phyloP scores from a whole-genome alignment of 2,113 vertebrate species.

The Cebus imitator region DNA sequence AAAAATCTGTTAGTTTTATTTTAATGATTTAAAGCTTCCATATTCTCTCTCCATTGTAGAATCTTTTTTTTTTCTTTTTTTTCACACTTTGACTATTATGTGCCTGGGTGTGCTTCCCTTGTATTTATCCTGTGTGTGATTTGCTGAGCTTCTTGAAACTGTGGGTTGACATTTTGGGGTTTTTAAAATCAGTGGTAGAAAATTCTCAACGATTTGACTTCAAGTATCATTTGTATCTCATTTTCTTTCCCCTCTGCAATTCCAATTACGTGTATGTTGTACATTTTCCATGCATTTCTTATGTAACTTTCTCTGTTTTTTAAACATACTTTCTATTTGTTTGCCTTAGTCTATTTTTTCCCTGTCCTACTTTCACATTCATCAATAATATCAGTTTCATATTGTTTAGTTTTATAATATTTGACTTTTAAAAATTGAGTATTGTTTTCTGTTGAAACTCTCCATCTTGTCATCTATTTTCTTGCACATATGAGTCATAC shows the following conservation, averaged over 20 bases:
- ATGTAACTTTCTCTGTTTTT: not conserved
- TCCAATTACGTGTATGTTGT: not conserved
- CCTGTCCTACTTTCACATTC: not conserved
- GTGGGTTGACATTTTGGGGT: not conserved
- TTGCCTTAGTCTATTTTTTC: not conserved
- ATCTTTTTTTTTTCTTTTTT: not conserved
- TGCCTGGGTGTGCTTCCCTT: not conserved
- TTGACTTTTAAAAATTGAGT: not conserved
- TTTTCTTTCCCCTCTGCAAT: not conserved
- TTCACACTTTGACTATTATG: not conserved
- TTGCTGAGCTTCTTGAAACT: not conserved
- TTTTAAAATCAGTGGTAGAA: not conserved
- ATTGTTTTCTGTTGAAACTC: not conserved
- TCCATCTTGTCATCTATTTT: not conserved
- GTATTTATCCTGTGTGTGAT: not conserved
- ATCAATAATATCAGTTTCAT: not conserved
- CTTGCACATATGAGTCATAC: not conserved
- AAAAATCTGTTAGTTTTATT: no score
- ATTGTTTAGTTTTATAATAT: not conserved
- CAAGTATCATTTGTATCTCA: not conserved
- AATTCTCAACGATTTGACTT: slow-evolving; percentile 11
- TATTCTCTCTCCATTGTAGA: not conserved
- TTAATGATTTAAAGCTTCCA: no score
- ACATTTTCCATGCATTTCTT: not conserved
- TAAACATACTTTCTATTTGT: not conserved